phyloP scores from a whole-genome alignment of 2,797 vertebrate genomes.

The Oreortyx pictus region DNA sequence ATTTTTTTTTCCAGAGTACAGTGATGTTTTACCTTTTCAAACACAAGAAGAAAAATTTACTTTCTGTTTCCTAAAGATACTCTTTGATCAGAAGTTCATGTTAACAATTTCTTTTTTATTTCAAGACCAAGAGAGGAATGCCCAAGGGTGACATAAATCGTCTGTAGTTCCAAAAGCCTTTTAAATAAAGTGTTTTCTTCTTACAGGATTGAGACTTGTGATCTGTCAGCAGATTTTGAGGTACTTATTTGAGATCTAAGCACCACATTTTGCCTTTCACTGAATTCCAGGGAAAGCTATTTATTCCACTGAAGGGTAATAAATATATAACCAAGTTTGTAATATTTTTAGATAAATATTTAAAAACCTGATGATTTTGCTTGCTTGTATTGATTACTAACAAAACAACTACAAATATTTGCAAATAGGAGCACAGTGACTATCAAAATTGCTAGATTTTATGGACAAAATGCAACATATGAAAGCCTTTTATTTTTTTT shows the following conservation, averaged over 20 bases:
- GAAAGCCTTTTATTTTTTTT: not conserved
- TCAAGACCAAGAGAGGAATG: not conserved
- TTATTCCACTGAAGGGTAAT: not conserved
- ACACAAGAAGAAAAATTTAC: slow-evolving; percentile 1
- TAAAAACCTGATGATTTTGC: not conserved
- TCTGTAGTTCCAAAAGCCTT: not conserved
- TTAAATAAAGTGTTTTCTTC: slow-evolving; percentile 18
- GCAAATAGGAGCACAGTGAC: not conserved
- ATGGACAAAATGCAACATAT: not conserved
- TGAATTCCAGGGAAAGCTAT: not conserved
- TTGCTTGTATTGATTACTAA: not conserved
- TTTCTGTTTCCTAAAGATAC: not conserved
- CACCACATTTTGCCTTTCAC: not conserved
- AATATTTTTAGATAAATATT: not conserved
- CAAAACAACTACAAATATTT: not conserved
- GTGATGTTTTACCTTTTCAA: slow-evolving; percentile 39
- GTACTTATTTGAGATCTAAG: slow-evolving; percentile 5
- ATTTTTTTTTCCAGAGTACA: not conserved
- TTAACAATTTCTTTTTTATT: slow-evolving; percentile 50
- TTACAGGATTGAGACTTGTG: not conserved
- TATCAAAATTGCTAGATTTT: not conserved
- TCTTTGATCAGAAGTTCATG: slow-evolving; percentile 54
- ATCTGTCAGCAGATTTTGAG: slow-evolving; percentile 17
- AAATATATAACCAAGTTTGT: not conserved
- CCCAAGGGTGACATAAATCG: slow-evolving; percentile 46